Conservation (phyloP, 2,888 invertebrate genomes). For the Agriopis aurantiaria region DNA sequence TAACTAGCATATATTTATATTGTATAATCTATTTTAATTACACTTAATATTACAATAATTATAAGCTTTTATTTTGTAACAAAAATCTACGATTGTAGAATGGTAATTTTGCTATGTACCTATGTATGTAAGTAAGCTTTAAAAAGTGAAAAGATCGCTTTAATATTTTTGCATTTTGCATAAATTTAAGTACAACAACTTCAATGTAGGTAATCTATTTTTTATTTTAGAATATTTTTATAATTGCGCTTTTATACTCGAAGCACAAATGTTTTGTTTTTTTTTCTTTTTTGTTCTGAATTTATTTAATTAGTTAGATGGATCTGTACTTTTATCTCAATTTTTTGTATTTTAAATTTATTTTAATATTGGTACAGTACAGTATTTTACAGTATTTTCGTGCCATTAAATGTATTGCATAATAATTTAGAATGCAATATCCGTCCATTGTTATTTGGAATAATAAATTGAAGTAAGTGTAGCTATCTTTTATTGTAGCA, state of each 20-base stretch:
- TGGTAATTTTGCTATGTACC: neutral
- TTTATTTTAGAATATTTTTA: slow-evolving; percentile 7
- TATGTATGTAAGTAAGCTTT: neutral
- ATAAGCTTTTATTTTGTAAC: no score
- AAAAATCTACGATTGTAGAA: neutral
- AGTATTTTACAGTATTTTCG: neutral
- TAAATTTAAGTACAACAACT: slow-evolving; percentile 2
- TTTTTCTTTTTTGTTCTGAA: slow-evolving; percentile 1
- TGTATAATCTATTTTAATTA: no score
- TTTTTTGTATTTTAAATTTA: neutral
- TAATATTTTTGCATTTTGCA: slow-evolving; percentile 6
- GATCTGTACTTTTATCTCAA: neutral
- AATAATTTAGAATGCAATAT: neutral
- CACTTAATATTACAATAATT: no score
- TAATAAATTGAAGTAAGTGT: neutral
- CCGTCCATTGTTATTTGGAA: slow-evolving; percentile 5
- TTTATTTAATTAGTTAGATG: neutral
- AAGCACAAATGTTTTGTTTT: slow-evolving; percentile 13
- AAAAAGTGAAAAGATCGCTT: neutral
- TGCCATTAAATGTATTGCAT: neutral
- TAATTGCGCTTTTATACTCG: neutral
- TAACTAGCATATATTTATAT: no score
- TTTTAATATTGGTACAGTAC: neutral
- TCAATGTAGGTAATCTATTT: slow-evolving; percentile 7
- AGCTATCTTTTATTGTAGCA: slow-evolving; percentile 1